These are phyloP conservation scores for Crax fasciolata DNA, from an alignment of 2,797 vertebrate genomes.

Conservation along the genomic window DNA sequence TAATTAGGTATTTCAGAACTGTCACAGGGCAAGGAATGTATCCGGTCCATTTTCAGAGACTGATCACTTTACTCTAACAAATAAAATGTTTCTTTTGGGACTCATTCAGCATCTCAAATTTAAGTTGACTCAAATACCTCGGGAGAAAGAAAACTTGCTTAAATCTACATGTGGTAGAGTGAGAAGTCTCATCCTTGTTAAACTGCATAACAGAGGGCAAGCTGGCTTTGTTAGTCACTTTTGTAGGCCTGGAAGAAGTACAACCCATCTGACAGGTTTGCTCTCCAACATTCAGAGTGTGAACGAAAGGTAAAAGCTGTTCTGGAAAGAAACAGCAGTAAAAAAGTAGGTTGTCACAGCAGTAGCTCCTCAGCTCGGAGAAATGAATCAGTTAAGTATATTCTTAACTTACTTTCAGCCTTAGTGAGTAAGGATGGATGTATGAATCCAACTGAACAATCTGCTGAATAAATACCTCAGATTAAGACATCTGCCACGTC, in stretches of 20 bases:
- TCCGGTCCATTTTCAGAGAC: not conserved
- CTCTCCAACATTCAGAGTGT: constrained; percentile 16
- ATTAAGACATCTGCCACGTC: not conserved
- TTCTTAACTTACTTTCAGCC: not conserved
- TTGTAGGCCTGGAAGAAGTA: constrained; percentile 10
- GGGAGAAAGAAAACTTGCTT: not conserved
- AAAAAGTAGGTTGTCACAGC: not conserved
- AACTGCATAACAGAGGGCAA: not conserved
- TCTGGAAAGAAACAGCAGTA: not conserved
- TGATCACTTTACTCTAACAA: not conserved
- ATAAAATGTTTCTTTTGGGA: not conserved
- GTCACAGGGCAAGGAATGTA: not conserved
- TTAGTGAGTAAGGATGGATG: not conserved
- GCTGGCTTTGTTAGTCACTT: not conserved
- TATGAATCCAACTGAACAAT: not conserved
- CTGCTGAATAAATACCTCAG: not conserved
- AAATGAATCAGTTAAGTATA: not conserved
- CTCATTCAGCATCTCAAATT: not conserved
- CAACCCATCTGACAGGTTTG: constrained; percentile 1
- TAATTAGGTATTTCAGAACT: not conserved
- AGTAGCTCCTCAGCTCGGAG: not conserved
- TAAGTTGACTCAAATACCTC: not conserved
- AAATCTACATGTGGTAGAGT: not conserved
- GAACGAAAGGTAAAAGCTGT: not conserved
- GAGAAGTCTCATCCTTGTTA: not conserved